Evolutionary conservation across 2,113 vertebrate species (phyloP).

Genomic region (Leptobrachium leishanense): DNA sequence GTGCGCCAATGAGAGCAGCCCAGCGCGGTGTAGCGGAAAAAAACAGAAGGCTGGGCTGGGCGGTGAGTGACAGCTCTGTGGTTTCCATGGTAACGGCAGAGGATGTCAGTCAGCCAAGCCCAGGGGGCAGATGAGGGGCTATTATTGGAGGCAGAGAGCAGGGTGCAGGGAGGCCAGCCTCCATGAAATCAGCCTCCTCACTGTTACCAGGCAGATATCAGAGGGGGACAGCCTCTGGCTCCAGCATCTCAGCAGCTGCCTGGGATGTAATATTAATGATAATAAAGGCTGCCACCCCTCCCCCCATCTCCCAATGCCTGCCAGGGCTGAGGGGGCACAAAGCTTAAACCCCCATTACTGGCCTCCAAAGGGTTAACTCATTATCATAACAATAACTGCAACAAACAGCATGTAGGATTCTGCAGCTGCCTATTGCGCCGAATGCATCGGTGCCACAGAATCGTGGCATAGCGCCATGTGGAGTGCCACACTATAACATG

Average conservation of each 20-base stretch:
- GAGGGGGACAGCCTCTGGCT: not conserved
- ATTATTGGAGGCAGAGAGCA: constrained; percentile 26
- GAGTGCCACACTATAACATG: no score
- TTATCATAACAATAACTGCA: no score
- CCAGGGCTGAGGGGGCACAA: no score
- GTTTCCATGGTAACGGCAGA: constrained; percentile 31
- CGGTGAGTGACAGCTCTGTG: constrained; percentile 15
- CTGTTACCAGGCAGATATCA: constrained; percentile 32
- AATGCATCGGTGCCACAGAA: no score
- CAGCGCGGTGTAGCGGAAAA: not conserved
- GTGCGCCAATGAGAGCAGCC: not conserved
- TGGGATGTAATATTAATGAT: no score
- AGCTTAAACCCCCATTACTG: no score
- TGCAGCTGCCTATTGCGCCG: no score
- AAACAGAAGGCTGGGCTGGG: not conserved
- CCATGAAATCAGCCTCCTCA: constrained; percentile 15
- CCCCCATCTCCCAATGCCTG: no score
- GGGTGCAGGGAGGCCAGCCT: not conserved
- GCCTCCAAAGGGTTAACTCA: no score
- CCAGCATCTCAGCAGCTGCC: not conserved
- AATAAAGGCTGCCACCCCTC: no score
- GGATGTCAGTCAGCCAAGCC: constrained; percentile 36
- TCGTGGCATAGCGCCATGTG: no score
- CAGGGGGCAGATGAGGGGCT: constrained; percentile 21
- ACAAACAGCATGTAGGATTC: no score